Base-by-base conservation (phyloP, 2,888 invertebrate species). In the Keiferia lycopersicella region DNA sequence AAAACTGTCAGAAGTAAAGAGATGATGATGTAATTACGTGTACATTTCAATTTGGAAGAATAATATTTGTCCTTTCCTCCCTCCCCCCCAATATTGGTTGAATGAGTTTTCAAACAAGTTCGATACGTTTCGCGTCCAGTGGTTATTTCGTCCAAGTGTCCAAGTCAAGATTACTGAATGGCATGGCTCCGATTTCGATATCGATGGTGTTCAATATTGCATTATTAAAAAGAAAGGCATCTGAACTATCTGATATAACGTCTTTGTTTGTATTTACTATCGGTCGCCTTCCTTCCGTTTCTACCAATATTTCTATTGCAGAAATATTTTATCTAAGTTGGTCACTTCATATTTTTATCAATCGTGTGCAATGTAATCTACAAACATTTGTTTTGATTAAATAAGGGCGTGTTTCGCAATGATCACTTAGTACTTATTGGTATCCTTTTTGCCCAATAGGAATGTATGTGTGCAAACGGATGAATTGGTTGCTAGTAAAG, bases 361-460 rank as follows among this genome's bases (percentile, higher is more conserved):
- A 3, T 14, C 11, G 3, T 4, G 12, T 26, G 1, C 26, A 51
- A 11, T 18, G 6, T n/a, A 16, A 8, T 26, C 22, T 53, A 10
- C n/a, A 26, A 20, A 2, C 26, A n/a, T 26, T 56, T 26, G 4
- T 26, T 30, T 56, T 56, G 56, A 14, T 30, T 12, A 56, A 26
- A n/a, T n/a, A 56, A 26, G 51, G 14, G 26, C 20, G 51, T 51
- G 12, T 22, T 53, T 53, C 12, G 51, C 20, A 53, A 53, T 53
- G 11, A 18, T 8, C 1, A 22, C 14, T 1, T 26, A 22, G 10
- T 7, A 26, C 22, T 14, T 22, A 22, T 53, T 14, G 18, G 26
- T 53, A 53, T 53, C 56, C 56, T 16, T 56, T 56, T 56, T 56
- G 26, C 56, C 16, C 16, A 56, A 56, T 34, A 56, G n/a, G 34